Evolutionary conservation across 2,888 invertebrate species (phyloP), one percentile per base, ranked within the genome.

Genomic region (Oasisia sp.): DNA sequence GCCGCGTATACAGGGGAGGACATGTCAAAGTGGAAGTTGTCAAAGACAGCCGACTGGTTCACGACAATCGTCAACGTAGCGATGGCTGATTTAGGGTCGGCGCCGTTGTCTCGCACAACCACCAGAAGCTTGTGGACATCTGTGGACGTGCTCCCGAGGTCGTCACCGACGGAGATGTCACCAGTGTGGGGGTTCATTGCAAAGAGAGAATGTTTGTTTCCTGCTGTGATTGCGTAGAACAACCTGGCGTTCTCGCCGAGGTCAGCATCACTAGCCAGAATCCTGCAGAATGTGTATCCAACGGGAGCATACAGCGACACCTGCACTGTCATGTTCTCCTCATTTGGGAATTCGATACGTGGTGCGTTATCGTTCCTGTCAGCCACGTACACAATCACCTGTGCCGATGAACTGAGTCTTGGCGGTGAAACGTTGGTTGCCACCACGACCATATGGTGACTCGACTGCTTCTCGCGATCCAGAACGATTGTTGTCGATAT

Each of bases 131-230:
- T 74, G 45, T 92, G 91, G 32, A 90, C n/a, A 14, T 92, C 91
- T 27, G 32, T 89, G 3, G 45, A 38, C 9, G 50, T 45, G 19
- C 56, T 45, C 19, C n/a, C 74, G 11, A 56, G 44, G 74, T 90
- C 90, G 8, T 56, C 32, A 12, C 93, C 94, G 0, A 95, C 93
- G 58, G 94, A 94, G n/a, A 97, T 95, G 74, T 96, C 96, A 1
- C 97, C 97, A 19, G 95, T 95, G 4, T 95, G 93, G 3, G 95
- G 93, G 92, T 97, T 96, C 91, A 97, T 95, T 91, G 94, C 95
- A 94, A 97, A 97, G 91, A 96, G 94, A 5, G 94, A 94, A 5
- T 96, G 95, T 44, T 95, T 95, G 92, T 97, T 97, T 19, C 97
- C 96, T 74, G 93, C 93, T 11, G 94, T 93, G 74, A 95, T 93